Percentiles rank a stretch among this genome's conserved stretches.
These are phyloP conservation scores for Scaeva pyrastri DNA, from an alignment of 2,888 invertebrate species.

Conservation along the genomic window DNA sequence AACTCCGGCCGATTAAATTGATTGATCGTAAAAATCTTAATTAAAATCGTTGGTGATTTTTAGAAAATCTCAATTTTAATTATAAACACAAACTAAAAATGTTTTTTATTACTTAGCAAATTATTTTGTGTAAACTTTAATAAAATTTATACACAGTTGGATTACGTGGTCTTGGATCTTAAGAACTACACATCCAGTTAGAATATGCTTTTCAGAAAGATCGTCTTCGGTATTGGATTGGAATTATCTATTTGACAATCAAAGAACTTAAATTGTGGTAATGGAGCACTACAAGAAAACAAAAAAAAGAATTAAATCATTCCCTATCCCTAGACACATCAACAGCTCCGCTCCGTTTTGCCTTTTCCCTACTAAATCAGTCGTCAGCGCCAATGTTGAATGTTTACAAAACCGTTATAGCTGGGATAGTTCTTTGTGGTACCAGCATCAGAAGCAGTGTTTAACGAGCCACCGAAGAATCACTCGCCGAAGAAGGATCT, in stretches of 20 bases:
- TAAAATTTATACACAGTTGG: background rate
- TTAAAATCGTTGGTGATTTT: conserved; percentile 46
- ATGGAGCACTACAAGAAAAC: conserved; percentile 54
- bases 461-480: conserved; percentile 54
- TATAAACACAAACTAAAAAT: conserved; percentile 23
- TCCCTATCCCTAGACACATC: no score
- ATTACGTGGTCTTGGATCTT: no score
- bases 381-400: conserved; percentile 69
- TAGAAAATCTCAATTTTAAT: conserved; percentile 49
- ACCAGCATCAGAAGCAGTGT: conserved; percentile 26
- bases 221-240: no score
- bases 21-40: conserved; percentile 63
- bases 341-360: background rate
- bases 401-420: conserved; percentile 64
- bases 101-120: conserved; percentile 4
- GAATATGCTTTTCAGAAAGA: no score
- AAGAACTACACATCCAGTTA: no score
- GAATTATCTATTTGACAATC: background rate
- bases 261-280: conserved; percentile 26
- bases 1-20: conserved; percentile 66
- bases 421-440: conserved; percentile 20
- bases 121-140: background rate
- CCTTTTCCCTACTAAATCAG: conserved; percentile 39
- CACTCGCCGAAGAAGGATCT: conserved; percentile 72
- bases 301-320: background rate